Evolutionary conservation across 2,888 invertebrate genomes (phyloP).

Genomic region (Listrodromus nycthemerus): DNA sequence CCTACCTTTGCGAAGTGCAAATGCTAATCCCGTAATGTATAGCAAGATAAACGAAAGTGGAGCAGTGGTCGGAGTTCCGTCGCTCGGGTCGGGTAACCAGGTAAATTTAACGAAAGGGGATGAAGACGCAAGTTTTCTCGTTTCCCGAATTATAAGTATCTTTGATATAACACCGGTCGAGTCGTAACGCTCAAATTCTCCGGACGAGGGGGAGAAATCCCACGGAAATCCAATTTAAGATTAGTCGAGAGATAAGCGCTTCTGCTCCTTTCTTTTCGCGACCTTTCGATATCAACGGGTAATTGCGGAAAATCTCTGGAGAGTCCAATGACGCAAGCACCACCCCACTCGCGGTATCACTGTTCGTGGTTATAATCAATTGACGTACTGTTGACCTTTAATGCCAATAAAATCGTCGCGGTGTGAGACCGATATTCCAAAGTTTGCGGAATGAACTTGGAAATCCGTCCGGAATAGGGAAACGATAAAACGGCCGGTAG

Average conservation of each 20-base stretch:
- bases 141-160: conserved; percentile 28
- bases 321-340: neutral
- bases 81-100: neutral
- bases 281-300: conserved; percentile 13
- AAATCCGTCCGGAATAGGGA: conserved; percentile 32
- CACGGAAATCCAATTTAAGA: conserved; percentile 38
- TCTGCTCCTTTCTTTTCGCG: conserved; percentile 24
- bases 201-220: neutral
- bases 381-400: conserved; percentile 24
- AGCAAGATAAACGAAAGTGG: conserved; percentile 53
- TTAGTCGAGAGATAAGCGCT: neutral
- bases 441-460: conserved; percentile 6
- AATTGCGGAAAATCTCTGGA: conserved; percentile 32
- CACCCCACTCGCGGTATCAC: neutral
- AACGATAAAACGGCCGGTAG: conserved; percentile 8
- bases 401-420: conserved; percentile 39
- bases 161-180: neutral
- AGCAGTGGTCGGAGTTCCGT: conserved; percentile 9
- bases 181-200: conserved; percentile 18
- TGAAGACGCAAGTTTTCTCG: conserved; percentile 30
- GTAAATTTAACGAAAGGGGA: conserved; percentile 31
- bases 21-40: conserved; percentile 56
- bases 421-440: conserved; percentile 30
- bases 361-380: conserved; percentile 18
- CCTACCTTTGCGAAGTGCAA: conserved; percentile 37